phyloP scores from a whole-genome alignment of 37 sponge, comb jelly and placozoan genomes.

The Dysidea cf. avara region DNA sequence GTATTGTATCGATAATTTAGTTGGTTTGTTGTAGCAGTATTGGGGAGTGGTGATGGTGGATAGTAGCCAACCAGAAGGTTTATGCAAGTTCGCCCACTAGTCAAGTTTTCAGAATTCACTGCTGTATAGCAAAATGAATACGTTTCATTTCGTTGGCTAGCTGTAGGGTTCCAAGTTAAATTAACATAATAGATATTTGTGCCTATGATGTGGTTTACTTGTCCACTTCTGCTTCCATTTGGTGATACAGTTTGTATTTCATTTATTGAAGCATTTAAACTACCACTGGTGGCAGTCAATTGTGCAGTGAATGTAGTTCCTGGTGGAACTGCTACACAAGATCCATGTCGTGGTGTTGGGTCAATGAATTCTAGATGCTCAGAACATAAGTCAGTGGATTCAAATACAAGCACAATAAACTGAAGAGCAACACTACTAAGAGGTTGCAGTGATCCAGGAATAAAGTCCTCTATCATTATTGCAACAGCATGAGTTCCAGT shows the following conservation, averaged over 20 bases:
- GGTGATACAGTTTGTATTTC: conserved; percentile 36
- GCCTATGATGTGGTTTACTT: background rate
- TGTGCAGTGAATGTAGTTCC: conserved; percentile 11
- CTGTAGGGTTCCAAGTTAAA: conserved; percentile 24
- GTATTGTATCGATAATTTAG: conserved; percentile 14
- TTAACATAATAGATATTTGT: conserved; percentile 14
- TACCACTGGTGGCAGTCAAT: too few relatives aligned
- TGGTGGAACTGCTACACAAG: too few relatives aligned
- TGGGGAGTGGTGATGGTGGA: conserved; percentile 9
- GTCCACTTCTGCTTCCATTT: conserved; percentile 2
- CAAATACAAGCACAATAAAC: conserved; percentile 27
- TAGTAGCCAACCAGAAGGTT: conserved; percentile 9
- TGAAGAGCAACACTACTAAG: conserved; percentile 44
- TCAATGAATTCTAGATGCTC: conserved; percentile 13
- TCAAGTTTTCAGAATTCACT: conserved; percentile 13
- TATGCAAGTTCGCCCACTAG: conserved; percentile 36
- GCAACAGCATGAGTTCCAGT: conserved; percentile 34
- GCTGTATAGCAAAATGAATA: conserved; percentile 38
- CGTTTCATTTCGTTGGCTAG: conserved; percentile 14
- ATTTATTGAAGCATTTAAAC: conserved; percentile 14
- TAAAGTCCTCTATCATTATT: conserved; percentile 33
- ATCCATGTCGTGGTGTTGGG: conserved; percentile 7
- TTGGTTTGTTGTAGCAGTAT: conserved; percentile 9
- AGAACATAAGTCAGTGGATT: conserved; percentile 18
- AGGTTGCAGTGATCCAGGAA: background rate